A percentile compares a stretch with the other conserved stretches of the same genome.
phyloP scores from a whole-genome alignment of 2,113 vertebrate species.

The Saguinus midas region DNA sequence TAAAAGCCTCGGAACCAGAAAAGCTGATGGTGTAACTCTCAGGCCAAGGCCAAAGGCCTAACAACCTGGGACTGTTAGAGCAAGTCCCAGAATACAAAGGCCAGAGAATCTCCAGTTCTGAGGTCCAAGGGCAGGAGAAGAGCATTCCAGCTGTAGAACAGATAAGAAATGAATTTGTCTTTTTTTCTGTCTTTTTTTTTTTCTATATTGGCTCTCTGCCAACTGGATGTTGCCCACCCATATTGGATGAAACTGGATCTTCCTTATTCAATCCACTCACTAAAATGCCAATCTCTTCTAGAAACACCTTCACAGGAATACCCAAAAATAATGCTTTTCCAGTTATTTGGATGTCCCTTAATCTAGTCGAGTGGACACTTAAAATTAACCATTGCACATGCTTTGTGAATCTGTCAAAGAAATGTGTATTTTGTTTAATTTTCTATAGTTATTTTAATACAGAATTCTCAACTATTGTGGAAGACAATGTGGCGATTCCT shows the following conservation, averaged over 20 bases:
- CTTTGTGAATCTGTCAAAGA: neutral
- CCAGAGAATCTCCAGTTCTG: neutral
- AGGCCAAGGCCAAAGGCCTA: neutral
- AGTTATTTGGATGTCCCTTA: neutral
- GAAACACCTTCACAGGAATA: neutral
- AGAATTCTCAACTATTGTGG: neutral
- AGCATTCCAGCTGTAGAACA: neutral
- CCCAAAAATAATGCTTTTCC: neutral
- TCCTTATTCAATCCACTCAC: neutral
- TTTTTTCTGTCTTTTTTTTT: neutral
- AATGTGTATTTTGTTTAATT: neutral
- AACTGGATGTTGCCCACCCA: neutral
- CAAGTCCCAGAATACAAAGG: neutral
- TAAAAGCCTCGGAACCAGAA: neutral
- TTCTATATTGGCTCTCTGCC: neutral
- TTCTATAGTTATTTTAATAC: neutral
- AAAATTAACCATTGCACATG: neutral
- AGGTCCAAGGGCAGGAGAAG: neutral
- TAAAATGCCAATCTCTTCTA: neutral
- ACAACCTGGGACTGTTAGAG: neutral
- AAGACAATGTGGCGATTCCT: too few species aligned
- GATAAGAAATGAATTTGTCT: neutral
- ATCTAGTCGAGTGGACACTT: neutral
- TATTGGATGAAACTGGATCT: neutral
- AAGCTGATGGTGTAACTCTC: neutral